Evolutionary conservation across 2,113 vertebrate species (phyloP).

Genomic region (Saiga tatarica): DNA sequence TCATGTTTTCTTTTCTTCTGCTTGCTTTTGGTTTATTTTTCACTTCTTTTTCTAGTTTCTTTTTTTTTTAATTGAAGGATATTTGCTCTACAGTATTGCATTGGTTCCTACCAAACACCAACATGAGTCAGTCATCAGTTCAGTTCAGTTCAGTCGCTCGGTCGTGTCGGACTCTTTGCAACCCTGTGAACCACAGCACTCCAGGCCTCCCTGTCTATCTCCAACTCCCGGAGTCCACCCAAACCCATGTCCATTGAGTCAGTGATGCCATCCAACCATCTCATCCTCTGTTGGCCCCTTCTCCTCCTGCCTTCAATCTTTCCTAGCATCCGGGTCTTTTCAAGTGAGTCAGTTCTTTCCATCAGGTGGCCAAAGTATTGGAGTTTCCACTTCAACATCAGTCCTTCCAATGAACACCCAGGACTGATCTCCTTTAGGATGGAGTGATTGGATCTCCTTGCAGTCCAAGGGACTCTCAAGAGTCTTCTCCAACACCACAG

Average conservation of each 20-base stretch:
- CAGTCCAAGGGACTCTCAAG: not conserved
- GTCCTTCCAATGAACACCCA: not conserved
- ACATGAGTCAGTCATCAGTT: not conserved
- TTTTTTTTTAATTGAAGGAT: not conserved
- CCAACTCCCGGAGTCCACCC: rapidly evolving
- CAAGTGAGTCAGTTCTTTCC: not conserved
- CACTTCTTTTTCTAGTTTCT: not conserved
- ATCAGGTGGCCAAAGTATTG: not conserved
- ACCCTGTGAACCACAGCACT: rapidly evolving
- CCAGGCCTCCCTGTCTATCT: not conserved
- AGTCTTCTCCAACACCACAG: not conserved
- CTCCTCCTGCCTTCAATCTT: not conserved
- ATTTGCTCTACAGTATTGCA: not conserved
- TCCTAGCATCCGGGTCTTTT: not conserved
- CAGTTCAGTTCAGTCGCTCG: not conserved
- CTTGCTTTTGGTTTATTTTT: not conserved
- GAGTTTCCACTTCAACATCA: not conserved
- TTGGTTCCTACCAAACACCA: not conserved
- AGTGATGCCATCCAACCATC: not conserved
- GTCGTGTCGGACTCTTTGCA: rapidly evolving
- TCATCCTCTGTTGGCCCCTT: not conserved
- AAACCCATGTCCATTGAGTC: not conserved
- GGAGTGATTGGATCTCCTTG: not conserved
- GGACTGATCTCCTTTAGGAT: not conserved
- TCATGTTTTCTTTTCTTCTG: not conserved